These are phyloP conservation scores for Chironomus striatipennis DNA, from an alignment of 1,140 invertebrate species.

Conservation along the genomic window DNA sequence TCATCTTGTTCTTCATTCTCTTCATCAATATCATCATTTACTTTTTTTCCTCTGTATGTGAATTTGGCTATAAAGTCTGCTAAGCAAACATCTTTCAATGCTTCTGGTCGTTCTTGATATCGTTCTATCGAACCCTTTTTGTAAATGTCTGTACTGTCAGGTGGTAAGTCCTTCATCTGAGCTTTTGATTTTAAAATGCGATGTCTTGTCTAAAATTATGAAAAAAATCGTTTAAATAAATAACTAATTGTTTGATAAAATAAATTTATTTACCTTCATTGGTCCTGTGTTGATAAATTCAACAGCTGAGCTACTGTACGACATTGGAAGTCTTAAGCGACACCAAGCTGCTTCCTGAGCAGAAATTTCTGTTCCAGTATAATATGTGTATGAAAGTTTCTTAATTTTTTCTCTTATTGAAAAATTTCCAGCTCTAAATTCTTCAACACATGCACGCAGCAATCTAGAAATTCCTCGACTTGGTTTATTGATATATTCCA, in stretches of 20 bases:
- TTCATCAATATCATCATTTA: slow-evolving; percentile 35
- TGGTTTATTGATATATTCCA: slow-evolving; percentile 40
- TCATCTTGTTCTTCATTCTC: slow-evolving; percentile 32
- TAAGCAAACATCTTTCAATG: slow-evolving; percentile 34
- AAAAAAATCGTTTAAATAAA: no score
- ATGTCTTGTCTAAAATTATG: slow-evolving; percentile 38
- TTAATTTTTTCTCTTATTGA: slow-evolving; percentile 36
- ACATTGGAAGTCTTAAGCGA: slow-evolving; percentile 32
- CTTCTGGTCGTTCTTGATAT: slow-evolving; percentile 34
- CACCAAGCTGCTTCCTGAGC: slow-evolving; percentile 42
- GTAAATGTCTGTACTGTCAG: slow-evolving; percentile 33
- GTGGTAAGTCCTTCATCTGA: slow-evolving; percentile 33
- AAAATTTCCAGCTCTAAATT: slow-evolving; percentile 33
- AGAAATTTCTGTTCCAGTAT: slow-evolving; percentile 39
- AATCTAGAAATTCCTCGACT: slow-evolving; percentile 35
- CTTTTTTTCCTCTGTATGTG: slow-evolving; percentile 29
- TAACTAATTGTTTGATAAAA: no score
- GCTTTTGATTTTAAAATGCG: slow-evolving; percentile 32
- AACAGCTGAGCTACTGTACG: slow-evolving; percentile 30
- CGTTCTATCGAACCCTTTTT: slow-evolving; percentile 34
- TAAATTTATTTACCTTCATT: no score
- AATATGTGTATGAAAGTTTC: slow-evolving; percentile 36
- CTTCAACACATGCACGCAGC: slow-evolving; percentile 31
- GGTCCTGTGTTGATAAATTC: slow-evolving; percentile 38
- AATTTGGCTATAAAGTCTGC: slow-evolving; percentile 38